phyloP scores from a whole-genome alignment of 2,888 invertebrate genomes.

The Hermaeophaga mercurialis region DNA sequence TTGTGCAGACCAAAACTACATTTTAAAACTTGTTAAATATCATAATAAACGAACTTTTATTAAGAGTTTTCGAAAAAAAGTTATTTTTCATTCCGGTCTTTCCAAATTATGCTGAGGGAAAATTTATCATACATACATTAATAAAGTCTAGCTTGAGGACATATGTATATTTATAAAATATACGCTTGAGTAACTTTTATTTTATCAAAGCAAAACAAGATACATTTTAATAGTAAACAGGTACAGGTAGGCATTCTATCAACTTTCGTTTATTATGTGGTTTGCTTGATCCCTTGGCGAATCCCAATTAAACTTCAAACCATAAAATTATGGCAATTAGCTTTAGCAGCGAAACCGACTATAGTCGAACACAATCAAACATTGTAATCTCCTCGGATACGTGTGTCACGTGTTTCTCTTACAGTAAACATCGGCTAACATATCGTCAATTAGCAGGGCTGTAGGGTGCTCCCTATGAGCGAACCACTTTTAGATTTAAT shows the following conservation, averaged over 20 bases:
- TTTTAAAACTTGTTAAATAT: too few species aligned
- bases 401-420: slow-evolving; percentile 26
- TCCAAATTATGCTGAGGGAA: too few species aligned
- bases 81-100: too few species aligned
- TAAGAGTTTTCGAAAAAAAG: too few species aligned
- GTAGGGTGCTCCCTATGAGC: neutral
- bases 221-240: neutral
- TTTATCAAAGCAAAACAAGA: too few species aligned
- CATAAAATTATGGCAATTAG: slow-evolving; percentile 35
- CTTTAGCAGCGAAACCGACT: slow-evolving; percentile 8
- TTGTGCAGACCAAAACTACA: too few species aligned
- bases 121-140: too few species aligned
- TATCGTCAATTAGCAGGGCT: slow-evolving; percentile 26
- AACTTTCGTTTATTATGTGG: slow-evolving; percentile 21
- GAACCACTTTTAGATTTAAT: slow-evolving; percentile 14
- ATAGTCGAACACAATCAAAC: slow-evolving; percentile 25
- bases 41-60: too few species aligned
- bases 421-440: slow-evolving; percentile 30
- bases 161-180: too few species aligned
- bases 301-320: slow-evolving; percentile 26
- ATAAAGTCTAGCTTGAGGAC: too few species aligned
- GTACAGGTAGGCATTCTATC: neutral
- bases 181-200: too few species aligned
- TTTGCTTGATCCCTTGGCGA: slow-evolving; percentile 6
- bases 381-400: slow-evolving; percentile 27